Evolutionary conservation across 2,888 invertebrate species (phyloP), one percentile per base, ranked within the genome.

Genomic region (Heliconius hortense): DNA sequence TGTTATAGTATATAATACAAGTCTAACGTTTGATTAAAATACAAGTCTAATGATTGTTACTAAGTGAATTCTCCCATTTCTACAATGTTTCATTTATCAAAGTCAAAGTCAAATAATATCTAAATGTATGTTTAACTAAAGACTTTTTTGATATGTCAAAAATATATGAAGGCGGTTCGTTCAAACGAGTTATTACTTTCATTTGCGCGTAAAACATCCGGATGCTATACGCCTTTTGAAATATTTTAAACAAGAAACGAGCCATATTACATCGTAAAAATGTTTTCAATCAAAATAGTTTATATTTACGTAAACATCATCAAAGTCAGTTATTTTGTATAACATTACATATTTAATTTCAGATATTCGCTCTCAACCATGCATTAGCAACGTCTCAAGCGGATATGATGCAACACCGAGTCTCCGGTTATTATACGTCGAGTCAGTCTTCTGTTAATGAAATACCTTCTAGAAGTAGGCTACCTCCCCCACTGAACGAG

Each of bases 381-480:
- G 88, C 95, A 78, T 88, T 96, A 73, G 95, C 95, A 70, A 86
- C 92, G 24, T 94, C 95, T 43, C 96, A 97, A 83, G 95, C 96
- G 66, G 96, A 97, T 81, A 95, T 97, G 80, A 93, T 97, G 84
- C 96, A 96, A 78, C 97, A 97, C 81, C 95, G 98, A 56, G 97
- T 97, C 2, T 98, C 98, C 53, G 98, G 97, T 28, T 98, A 98
- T 90, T 98, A 97, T 87, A 98, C 97, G 4, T 97, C 97, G 76
- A 97, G 97, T 84, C 97, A 97, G 81, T 97, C 97, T 10, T 95
- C 95, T 68, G 90, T 95, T 59, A 90, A 88, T 82, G 94, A 93
- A 59, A 79, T 84, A 0, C 80, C 87, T 0, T 80, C 88, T 24
- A 84, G 85, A 69, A 83, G 84, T 63, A 88, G 89, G 76, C 90